Evolutionary conservation across 2,888 invertebrate species (phyloP), one percentile per base, ranked within the genome.

Genomic region (Cyclophora albipunctata): DNA sequence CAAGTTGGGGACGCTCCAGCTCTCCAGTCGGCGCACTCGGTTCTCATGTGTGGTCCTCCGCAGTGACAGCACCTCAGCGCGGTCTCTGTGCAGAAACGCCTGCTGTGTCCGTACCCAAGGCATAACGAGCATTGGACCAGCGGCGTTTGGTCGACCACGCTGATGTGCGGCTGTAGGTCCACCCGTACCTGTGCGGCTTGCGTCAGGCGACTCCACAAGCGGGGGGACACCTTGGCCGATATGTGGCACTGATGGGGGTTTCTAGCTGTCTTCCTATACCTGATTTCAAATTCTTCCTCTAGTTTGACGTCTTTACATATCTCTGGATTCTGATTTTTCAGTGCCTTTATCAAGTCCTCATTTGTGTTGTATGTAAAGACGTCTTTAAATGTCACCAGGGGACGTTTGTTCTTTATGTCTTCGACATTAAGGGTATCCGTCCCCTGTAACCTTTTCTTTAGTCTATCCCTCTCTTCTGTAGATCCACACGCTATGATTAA

Each of bases 81-180:
- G 3, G 40, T 1, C 4, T 60, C 58, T 0, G 20, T 52, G 47
- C 63, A 63, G 43, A 51, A 46, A 3, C 53, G 42, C 33, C n/a
- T 50, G 0, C 52, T 43, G 7, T 62, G 60, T 0, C 61, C 59
- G 4, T 51, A 62, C 0, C 54, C 59, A 7, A 61, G 45, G 47
- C 64, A 64, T 3, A 37, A 35, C 1, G 58, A 49, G 48, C 64
- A 64, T 40, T 58, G 60, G 3, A 60, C 48, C 5, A 60, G 53
- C 2, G 57, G 56, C 1, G 59, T 53, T 34, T 58, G 55, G 46
- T 62, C 62, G 1, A 35, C 34, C 1, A 52, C 50, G 2, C 6
- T n/a, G 4, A 50, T 35, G 6, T 20, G 20, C 20, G 49, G 45
- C 33, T 52, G 52, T 4, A 55, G 3, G 42, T 54, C 54, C 0